Evolutionary conservation across 2,113 vertebrate species (phyloP).

Genomic region (Paradisaea rubra): DNA sequence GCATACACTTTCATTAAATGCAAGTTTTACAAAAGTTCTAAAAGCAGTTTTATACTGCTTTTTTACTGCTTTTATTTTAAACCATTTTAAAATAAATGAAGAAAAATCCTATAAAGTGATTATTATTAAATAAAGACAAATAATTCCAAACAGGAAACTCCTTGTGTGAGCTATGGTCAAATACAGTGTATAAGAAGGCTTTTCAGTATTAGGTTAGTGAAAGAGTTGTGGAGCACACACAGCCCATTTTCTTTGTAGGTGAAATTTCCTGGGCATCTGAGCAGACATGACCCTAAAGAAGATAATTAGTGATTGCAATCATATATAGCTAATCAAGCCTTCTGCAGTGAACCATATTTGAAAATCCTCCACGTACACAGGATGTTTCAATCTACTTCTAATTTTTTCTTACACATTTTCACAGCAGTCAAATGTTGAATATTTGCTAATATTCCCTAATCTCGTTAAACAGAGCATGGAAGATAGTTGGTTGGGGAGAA

Average conservation of each 20-base stretch:
- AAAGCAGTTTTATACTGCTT: background rate
- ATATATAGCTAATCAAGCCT: constrained; percentile 66
- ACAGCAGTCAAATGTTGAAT: constrained; percentile 24
- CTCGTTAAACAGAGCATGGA: constrained; percentile 42
- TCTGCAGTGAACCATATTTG: constrained; percentile 55
- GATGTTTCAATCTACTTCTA: constrained; percentile 14
- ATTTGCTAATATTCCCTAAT: constrained; percentile 61
- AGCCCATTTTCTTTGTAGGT: constrained; percentile 60
- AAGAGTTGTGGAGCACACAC: background rate
- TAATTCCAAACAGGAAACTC: background rate
- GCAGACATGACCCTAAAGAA: constrained; percentile 64
- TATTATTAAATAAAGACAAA: constrained; percentile 41
- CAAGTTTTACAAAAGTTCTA: background rate
- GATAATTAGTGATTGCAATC: constrained; percentile 73
- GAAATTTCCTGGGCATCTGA: constrained; percentile 59
- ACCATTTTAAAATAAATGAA: background rate
- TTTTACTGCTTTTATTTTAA: background rate
- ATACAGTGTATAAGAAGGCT: constrained; percentile 19
- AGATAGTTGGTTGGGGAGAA: background rate
- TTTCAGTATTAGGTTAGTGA: constrained; percentile 33
- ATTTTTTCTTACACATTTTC: constrained; percentile 18
- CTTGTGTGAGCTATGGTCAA: background rate
- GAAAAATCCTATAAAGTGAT: background rate
- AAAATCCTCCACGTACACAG: constrained; percentile 44
- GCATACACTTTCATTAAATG: background rate